Evolutionary conservation across 2,888 invertebrate species (phyloP), one percentile per base, ranked within the genome.

Genomic region (Ophion obscuratus): DNA sequence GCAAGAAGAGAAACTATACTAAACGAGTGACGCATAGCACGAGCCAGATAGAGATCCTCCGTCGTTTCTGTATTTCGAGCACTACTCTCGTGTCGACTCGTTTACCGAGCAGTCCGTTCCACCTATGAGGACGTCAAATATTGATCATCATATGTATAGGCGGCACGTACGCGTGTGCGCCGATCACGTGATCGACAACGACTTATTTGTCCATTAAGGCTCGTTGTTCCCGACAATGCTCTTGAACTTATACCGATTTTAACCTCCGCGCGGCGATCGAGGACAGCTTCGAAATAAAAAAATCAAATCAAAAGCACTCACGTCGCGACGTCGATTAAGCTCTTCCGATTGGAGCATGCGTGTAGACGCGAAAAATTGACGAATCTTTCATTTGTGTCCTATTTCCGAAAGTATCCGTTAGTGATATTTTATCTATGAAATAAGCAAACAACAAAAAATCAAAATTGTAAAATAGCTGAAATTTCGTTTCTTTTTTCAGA

Each of bases 221-320:
- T 74, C 31, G 2, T 79, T 76, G 76, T 64, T 67, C 78, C 1
- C 47, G 68, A 62, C 44, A 70, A 70, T 78, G 81, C 81, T 81
- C 86, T 87, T 87, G 86, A 86, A 83, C 86, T 87, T 84, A 1
- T 14, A 82, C 84, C 84, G 76, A 86, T 86, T 86, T 67, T 70
- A 76, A 71, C 66, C 61, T 64, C 59, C 20, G 11, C 67, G 14
- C 44, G 62, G 53, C 53, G 27, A 59, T 87, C 67, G 71, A 77
- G 71, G 81, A 64, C 59, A 59, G 17, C 71, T n/a, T 66, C 53
- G 47, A 31, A 68, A 47, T 2, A 77, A 57, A 53, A 67, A 31
- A 53, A 17, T 14, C 44, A 10, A 44, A 44, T 44, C 44, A n/a
- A 47, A 24, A 74, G n/a, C 9, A 40, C 40, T 40, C 9, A 9